Evolutionary conservation across 2,797 vertebrate genomes (phyloP), one percentile per base, ranked within the genome.

Genomic region (Sebastes glaucus): DNA sequence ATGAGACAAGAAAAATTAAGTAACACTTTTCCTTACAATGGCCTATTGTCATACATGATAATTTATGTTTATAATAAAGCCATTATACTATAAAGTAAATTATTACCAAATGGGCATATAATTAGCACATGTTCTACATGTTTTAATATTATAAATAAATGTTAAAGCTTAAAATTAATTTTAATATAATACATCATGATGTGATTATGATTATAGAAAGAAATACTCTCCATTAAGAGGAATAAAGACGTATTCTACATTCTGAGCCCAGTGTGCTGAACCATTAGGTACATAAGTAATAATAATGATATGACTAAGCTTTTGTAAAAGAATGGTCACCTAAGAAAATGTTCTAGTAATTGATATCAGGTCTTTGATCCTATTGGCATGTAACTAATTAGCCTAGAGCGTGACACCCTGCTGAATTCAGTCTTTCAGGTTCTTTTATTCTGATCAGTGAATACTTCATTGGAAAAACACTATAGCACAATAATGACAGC

Each of bases 1-100:
- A 28, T 71, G 3, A 73, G 42, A 27, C 56, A 49, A 66, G 23
- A 57, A 70, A 49, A 52, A 20, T 23, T 1, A 63, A 61, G 8
- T 27, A 25, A 70, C 20, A 32, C n/a, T 56, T 62, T 52, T 63
- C 23, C 22, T 71, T 66, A n/a, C 9, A 70, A 55, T 82, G 25
- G 16, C 7, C 49, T 57, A 10, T 63, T 84, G 56, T 79, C 2
- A 60, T 20, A 28, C 16, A n/a, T 59, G 22, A 57, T 53, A 33
- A 79, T 79, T 46, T 67, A 22, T 27, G 55, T 80, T 84, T 55
- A 55, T 75, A 80, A 84, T 83, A 85, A 84, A 86, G 49, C 73
- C 49, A 76, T 56, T 65, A n/a, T 35, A 35, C 33, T 35, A 35
- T 60, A 59, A 68, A 61, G 38, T 30, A 68, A 28, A 25, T 6